Conservation (phyloP, 2,888 invertebrate species). For the Orthosia gothica region DNA sequence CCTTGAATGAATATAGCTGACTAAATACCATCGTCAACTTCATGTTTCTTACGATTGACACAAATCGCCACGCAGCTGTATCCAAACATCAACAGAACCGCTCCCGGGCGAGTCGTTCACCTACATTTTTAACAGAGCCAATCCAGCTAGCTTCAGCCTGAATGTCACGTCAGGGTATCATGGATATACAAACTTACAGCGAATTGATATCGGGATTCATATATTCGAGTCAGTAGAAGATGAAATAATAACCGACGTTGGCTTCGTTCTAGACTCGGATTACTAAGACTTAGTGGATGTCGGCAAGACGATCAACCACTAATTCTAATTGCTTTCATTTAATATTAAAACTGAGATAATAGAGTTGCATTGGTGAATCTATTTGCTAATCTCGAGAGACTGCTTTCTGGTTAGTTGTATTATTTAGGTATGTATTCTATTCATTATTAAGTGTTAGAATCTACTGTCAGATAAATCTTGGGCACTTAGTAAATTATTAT, state of each 20-base stretch:
- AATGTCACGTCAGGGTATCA: constrained; percentile 22
- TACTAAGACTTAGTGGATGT: constrained; percentile 8
- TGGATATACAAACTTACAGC: constrained; percentile 5
- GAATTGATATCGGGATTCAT: constrained; percentile 36
- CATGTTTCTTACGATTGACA: constrained; percentile 13
- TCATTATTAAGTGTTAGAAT: not conserved
- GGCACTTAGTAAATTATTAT: not conserved
- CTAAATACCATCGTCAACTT: not conserved
- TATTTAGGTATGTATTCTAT: not conserved
- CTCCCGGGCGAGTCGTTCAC: constrained; percentile 16
- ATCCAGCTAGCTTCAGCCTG: not conserved
- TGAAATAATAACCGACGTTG: constrained; percentile 19
- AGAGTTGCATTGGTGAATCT: not conserved
- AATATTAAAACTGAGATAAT: constrained; percentile 24
- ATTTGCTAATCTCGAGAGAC: not conserved
- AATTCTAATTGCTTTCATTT: constrained; percentile 40
- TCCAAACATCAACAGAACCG: not conserved
- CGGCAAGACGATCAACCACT: constrained; percentile 25
- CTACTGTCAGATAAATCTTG: not conserved
- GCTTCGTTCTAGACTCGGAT: not conserved
- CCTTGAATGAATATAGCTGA: too few relatives aligned
- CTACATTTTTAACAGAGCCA: constrained; percentile 24
- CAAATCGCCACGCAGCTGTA: constrained; percentile 3
- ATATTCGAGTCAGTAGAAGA: not conserved
- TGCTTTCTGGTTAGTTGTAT: not conserved